phyloP scores from a whole-genome alignment of 1,140 invertebrate species.

The Heterodera schachtii region DNA sequence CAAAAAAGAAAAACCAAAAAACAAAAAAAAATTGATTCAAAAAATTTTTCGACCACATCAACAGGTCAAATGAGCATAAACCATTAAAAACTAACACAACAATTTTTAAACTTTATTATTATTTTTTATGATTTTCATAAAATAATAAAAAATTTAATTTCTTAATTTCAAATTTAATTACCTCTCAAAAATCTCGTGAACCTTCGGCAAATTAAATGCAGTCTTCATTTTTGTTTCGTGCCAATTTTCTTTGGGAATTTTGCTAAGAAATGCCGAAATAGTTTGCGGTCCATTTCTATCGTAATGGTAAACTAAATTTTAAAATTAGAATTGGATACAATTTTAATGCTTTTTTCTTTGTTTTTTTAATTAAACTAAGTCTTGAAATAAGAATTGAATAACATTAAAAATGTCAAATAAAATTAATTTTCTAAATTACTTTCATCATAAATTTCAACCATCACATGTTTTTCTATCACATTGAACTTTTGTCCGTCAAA shows the following conservation, averaged over 20 bases:
- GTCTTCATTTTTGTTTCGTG: background rate
- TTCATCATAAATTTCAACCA: background rate
- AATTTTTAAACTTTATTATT: too few relatives aligned
- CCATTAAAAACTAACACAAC: too few relatives aligned
- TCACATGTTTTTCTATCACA: background rate
- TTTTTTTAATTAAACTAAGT: too few relatives aligned
- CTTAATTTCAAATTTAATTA: too few relatives aligned
- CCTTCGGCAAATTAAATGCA: background rate
- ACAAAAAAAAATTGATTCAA: too few relatives aligned
- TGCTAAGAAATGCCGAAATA: background rate
- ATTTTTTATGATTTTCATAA: background rate
- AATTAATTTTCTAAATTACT: background rate
- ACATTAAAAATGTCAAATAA: too few relatives aligned
- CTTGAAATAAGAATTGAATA: too few relatives aligned
- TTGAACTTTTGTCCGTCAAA: background rate
- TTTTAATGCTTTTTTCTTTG: too few relatives aligned
- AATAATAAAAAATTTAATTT: background rate
- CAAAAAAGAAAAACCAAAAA: too few relatives aligned
- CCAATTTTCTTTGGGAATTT: background rate
- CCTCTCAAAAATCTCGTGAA: background rate
- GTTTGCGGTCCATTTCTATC: background rate
- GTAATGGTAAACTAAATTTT: background rate
- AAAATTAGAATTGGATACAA: background rate
- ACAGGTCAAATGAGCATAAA: too few relatives aligned
- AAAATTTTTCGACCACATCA: too few relatives aligned